Base-by-base conservation (phyloP, 2,797 vertebrate genomes). In the Liasis olivaceus region DNA sequence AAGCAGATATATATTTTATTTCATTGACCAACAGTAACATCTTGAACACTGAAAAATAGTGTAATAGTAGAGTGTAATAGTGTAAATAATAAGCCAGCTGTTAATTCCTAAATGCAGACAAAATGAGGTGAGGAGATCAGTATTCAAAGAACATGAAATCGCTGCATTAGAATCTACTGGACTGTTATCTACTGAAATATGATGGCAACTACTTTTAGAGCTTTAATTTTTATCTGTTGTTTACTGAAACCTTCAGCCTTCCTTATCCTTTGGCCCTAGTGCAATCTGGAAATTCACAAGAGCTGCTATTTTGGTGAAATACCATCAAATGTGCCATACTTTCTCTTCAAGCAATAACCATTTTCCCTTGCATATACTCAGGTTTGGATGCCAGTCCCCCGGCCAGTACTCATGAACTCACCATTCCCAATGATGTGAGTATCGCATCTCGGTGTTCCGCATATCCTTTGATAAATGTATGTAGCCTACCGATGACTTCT, bases 341-440 rank as follows among this genome's bases (percentile, higher is more conserved):
- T 91, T 94, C 91, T 89, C 24, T 91, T 56, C 93, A 64, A 91
- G n/a, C 89, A 96, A 22, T 98, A 97, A 98, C 95, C 92, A 1
- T 96, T 95, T 98, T 95, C 93, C 96, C 89, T 98, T 97, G 95
- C 96, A 91, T 97, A 91, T 97, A 91, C 96, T 95, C 97, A 99
- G 99, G 99, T 99, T 96, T 99, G 99, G 99, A 99, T 97, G 98
- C 99, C 98, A 99, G 98, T 98, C 98, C 99, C 97, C 99, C 98
- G 96, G 99, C 99, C 98, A 99, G 99, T 98, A 99, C 99, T 98
- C 99, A 99, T 95, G 99, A 99, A 98, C 99, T 99, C 98, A 98
- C 99, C 98, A 99, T 99, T 98, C 99, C 99, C 98, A 99, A 99
- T 98, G 99, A 99, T 98, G 99, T 99, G 98, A 99, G 99, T 99